Evolutionary conservation across 2,888 invertebrate genomes (phyloP).

Genomic region (Orgyia antiqua): DNA sequence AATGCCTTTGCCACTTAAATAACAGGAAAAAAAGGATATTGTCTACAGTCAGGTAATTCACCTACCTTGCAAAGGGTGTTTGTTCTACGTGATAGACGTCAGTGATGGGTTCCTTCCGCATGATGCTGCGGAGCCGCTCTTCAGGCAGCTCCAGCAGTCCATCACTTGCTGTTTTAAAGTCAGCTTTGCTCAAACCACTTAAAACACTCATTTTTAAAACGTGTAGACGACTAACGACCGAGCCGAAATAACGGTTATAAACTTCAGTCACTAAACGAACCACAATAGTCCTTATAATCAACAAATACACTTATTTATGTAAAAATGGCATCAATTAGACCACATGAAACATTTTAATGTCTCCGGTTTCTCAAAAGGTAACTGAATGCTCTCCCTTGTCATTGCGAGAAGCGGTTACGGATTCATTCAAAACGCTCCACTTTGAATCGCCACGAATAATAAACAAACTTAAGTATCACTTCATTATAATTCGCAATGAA

Average conservation of each 20-base stretch:
- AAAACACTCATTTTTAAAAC: slow-evolving; percentile 74
- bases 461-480: slow-evolving; percentile 72
- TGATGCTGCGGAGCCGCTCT: slow-evolving; percentile 81
- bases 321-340: slow-evolving; percentile 64
- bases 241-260: slow-evolving; percentile 54
- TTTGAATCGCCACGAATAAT: slow-evolving; percentile 58
- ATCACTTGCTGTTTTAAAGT: slow-evolving; percentile 80
- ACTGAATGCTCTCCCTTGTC: slow-evolving; percentile 75
- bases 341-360: slow-evolving; percentile 75
- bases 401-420: slow-evolving; percentile 76
- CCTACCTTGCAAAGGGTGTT: slow-evolving; percentile 91
- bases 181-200: slow-evolving; percentile 75
- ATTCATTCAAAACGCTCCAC: slow-evolving; percentile 66
- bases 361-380: slow-evolving; percentile 75
- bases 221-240: slow-evolving; percentile 68
- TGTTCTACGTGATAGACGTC: slow-evolving; percentile 89
- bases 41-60: slow-evolving; percentile 7
- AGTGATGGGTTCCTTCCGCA: slow-evolving; percentile 85
- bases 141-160: slow-evolving; percentile 85
- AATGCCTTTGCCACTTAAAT: slow-evolving; percentile 9
- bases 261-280: slow-evolving; percentile 63
- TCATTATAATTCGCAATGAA: slow-evolving; percentile 63
- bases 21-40: slow-evolving; percentile 10
- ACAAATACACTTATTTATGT: slow-evolving; percentile 71
- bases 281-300: slow-evolving; percentile 71